Conservation (phyloP, 2,113 vertebrate genomes). For the Hucho hucho region DNA sequence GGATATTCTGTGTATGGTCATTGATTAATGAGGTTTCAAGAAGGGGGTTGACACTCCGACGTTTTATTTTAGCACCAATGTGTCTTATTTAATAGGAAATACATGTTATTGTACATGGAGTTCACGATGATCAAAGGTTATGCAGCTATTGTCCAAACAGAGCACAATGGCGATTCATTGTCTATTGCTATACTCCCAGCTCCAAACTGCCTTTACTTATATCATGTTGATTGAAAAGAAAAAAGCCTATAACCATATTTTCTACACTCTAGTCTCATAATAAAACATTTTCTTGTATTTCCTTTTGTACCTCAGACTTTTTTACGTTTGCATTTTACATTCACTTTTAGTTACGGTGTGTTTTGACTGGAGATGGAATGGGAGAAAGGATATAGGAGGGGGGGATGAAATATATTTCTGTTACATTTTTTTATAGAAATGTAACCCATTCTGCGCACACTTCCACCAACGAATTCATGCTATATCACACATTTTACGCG, state of each 20-base stretch:
- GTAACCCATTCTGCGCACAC: not conserved
- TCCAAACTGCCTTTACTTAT: slow-evolving; percentile 80
- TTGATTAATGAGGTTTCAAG: slow-evolving; percentile 74
- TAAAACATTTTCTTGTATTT: slow-evolving; percentile 80
- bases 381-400: too few relatives aligned
- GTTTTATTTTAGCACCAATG: slow-evolving; percentile 91
- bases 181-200: slow-evolving; percentile 80
- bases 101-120: slow-evolving; percentile 80
- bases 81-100: slow-evolving; percentile 98
- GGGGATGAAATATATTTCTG: too few relatives aligned
- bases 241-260: slow-evolving; percentile 87
- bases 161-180: slow-evolving; percentile 75
- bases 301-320: slow-evolving; percentile 19
- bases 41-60: slow-evolving; percentile 79
- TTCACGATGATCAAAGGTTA: slow-evolving; percentile 94
- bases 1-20: slow-evolving; percentile 70
- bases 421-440: not conserved
- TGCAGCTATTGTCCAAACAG: slow-evolving; percentile 98
- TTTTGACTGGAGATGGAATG: not conserved
- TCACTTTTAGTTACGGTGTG: not conserved
- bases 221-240: slow-evolving; percentile 78
- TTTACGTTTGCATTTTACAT: slow-evolving; percentile 40
- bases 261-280: slow-evolving; percentile 90
- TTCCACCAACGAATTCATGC: not conserved
- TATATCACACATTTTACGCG: too few relatives aligned